These are phyloP conservation scores for Columba livia DNA, from an alignment of 2,113 vertebrate species.

Conservation along the genomic window DNA sequence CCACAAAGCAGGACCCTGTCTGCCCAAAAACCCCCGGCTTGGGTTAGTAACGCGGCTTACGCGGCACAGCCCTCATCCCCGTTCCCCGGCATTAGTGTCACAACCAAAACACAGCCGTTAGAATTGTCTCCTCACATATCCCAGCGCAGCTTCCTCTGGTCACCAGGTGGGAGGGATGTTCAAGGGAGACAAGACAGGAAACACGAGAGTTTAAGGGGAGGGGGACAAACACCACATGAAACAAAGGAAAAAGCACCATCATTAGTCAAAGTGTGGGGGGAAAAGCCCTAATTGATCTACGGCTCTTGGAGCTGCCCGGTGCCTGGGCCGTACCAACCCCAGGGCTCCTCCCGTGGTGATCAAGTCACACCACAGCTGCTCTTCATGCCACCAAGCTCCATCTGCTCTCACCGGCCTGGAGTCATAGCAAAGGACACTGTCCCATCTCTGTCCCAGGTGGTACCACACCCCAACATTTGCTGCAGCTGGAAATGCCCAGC, in stretches of 20 bases:
- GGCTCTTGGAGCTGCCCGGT: neutral
- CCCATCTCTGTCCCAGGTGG: neutral
- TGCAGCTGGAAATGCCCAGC: neutral
- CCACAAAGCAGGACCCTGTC: neutral
- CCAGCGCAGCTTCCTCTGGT: slow-evolving; percentile 99
- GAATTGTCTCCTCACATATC: slow-evolving; percentile 91
- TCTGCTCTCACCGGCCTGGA: fast-evolving
- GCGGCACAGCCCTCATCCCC: neutral
- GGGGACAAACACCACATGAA: slow-evolving; percentile 58
- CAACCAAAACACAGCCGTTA: slow-evolving; percentile 36
- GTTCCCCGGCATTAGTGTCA: slow-evolving; percentile 38
- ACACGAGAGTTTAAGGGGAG: slow-evolving; percentile 55
- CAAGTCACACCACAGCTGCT: neutral
- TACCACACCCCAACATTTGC: neutral
- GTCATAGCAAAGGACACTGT: neutral
- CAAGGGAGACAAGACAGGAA: slow-evolving; percentile 75
- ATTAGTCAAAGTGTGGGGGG: neutral
- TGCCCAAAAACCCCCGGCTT: neutral
- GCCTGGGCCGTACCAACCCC: neutral
- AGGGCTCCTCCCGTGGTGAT: neutral
- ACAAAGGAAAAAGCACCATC: slow-evolving; percentile 65
- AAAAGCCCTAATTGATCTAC: neutral
- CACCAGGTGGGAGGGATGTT: slow-evolving; percentile 67
- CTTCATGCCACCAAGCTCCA: neutral
- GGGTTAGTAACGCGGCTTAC: neutral